Conservation (phyloP, 2,113 vertebrate species). For the Dolichallabes microphthalmus region DNA sequence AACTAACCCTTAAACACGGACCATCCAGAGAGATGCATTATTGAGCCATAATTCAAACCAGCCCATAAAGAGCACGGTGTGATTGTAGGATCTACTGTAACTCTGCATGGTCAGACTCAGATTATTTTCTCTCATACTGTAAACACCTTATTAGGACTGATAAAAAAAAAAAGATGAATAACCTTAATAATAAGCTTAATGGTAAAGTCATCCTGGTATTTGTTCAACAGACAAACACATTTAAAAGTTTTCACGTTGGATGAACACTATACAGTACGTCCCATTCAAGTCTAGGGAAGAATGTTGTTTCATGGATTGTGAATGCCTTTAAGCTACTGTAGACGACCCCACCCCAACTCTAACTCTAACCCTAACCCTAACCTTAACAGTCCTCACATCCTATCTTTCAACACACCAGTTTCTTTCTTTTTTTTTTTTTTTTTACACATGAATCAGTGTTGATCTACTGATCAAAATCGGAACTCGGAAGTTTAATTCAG, state of each 20-base stretch:
- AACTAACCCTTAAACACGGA: background rate
- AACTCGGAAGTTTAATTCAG: background rate
- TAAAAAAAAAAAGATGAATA: background rate
- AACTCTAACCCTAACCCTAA: background rate
- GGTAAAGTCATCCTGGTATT: background rate
- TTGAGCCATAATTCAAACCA: conserved; percentile 20
- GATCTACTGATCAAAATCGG: background rate
- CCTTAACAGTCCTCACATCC: background rate
- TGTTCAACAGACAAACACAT: background rate
- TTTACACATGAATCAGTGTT: background rate
- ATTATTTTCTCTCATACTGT: background rate
- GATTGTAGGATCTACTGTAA: background rate
- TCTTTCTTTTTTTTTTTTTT: too few relatives aligned
- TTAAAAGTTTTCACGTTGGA: background rate
- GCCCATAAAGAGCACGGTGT: conserved; percentile 2
- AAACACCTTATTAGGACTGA: background rate
- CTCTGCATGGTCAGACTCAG: background rate
- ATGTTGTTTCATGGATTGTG: background rate
- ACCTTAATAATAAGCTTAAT: background rate
- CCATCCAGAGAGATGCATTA: background rate
- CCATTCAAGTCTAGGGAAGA: background rate
- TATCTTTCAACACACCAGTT: background rate
- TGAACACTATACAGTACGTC: too few relatives aligned
- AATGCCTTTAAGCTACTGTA: background rate
- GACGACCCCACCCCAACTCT: background rate